A percentile compares a stretch with the other conserved stretches of the same genome.
These are phyloP conservation scores for Heteronetta atricapilla DNA, from an alignment of 2,113 vertebrate genomes.

Conservation along the genomic window DNA sequence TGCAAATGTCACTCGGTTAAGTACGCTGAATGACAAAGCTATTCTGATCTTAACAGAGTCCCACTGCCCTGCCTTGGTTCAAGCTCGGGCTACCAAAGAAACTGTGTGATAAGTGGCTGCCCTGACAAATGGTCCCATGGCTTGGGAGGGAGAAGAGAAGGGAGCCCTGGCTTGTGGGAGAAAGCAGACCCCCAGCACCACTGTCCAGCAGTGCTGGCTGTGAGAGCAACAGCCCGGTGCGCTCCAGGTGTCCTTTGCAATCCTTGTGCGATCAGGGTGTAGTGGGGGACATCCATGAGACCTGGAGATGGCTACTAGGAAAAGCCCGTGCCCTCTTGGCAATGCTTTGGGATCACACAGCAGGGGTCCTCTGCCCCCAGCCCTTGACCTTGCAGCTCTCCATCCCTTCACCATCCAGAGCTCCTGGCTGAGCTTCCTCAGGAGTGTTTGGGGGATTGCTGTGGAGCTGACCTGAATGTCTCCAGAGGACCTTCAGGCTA, in stretches of 20 bases:
- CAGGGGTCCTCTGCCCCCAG: not conserved
- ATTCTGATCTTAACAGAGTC: not conserved
- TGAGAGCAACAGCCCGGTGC: not conserved
- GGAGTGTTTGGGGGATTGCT: not conserved
- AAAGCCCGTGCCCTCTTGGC: fast-evolving
- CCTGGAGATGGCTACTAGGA: not conserved
- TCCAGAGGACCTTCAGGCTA: not conserved
- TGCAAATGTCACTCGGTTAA: constrained; percentile 11
- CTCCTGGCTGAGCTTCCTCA: not conserved
- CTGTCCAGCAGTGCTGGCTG: not conserved
- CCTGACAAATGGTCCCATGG: not conserved
- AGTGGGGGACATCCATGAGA: fast-evolving
- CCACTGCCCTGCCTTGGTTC: not conserved
- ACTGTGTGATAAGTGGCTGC: not conserved
- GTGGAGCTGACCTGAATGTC: not conserved
- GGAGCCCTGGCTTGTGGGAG: not conserved
- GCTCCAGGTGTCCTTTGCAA: not conserved
- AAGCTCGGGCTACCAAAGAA: not conserved
- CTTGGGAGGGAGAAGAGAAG: not conserved
- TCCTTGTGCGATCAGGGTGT: not conserved
- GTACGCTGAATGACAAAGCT: not conserved
- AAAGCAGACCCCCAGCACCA: not conserved
- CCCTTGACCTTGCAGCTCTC: not conserved
- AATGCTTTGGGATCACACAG: not conserved
- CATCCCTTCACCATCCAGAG: not conserved